Conservation (phyloP, 2,888 invertebrate genomes). For the Thymelicus sylvestris region DNA sequence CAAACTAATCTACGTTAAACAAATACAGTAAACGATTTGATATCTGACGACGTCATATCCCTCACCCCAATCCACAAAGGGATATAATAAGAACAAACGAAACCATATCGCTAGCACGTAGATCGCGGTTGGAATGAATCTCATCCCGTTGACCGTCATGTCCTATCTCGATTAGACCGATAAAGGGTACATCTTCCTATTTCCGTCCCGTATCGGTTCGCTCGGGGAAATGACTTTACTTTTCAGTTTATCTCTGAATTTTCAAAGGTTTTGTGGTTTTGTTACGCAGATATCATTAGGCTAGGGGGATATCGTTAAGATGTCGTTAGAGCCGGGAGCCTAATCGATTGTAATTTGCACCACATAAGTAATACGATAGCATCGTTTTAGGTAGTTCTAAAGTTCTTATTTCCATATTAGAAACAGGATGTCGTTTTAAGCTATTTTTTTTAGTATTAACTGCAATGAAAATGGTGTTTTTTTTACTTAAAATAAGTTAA, state of each 20-base stretch:
- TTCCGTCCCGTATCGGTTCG: slow-evolving; percentile 62
- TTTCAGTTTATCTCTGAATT: slow-evolving; percentile 59
- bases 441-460: no score
- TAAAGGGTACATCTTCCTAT: slow-evolving; percentile 68
- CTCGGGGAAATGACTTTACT: slow-evolving; percentile 61
- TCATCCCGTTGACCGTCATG: slow-evolving; percentile 53
- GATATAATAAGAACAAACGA: slow-evolving; percentile 28
- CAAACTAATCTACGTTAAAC: background rate
- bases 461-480: no score
- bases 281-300: slow-evolving; percentile 18
- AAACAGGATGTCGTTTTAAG: no score
- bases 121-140: slow-evolving; percentile 24
- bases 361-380: background rate
- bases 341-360: slow-evolving; percentile 12
- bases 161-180: slow-evolving; percentile 64
- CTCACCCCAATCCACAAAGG: slow-evolving; percentile 9
- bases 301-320: slow-evolving; percentile 12
- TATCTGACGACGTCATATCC: background rate
- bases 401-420: no score
- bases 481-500: no score
- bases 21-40: background rate
- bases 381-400: background rate
- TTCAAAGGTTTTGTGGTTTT: slow-evolving; percentile 42
- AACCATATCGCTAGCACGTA: slow-evolving; percentile 33
- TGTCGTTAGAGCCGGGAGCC: slow-evolving; percentile 6